Base-by-base conservation (phyloP, 2,888 invertebrate species). In the Cephus spinipes region DNA sequence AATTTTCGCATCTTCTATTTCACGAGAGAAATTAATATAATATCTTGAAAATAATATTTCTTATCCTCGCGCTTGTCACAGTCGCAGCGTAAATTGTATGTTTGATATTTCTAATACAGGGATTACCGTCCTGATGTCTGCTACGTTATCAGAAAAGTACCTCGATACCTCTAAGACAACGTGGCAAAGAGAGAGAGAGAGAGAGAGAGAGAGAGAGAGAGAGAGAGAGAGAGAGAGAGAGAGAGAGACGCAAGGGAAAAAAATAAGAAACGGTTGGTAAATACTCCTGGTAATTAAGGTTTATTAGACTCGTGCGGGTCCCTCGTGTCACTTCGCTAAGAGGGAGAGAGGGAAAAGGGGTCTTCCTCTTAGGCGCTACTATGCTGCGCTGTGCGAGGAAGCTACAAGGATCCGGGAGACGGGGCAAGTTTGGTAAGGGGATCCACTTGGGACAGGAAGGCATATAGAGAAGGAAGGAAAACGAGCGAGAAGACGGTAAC, bases 341-440 rank as follows among this genome's bases (percentile, higher is more conserved):
- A 75, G 73, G 55, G 73, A 76, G 35, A 68, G 78, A 77, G 73
- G 71, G 76, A 80, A 68, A 33, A 71, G 55, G 23, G 35, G 12
- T 35, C 23, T 23, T 23, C 23, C 55, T 55, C 23, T 55, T 55
- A 55, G 23, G 55, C 55, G 23, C 55, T 55, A 55, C 55, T 55
- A 55, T 9, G 55, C 55, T 23, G 23, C 55, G 55, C 9, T 23
- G 55, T 55, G 55, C 55, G 55, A 55, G 55, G 55, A 68, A 69
- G 23, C 32, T 55, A 74, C 55, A 68, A 75, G 73, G 76, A 79
- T 69, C 75, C 12, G 79, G 36, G 73, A 76, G 76, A 75, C 33
- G 75, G 36, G 68, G 36, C 75, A 77, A 31, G 71, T 36, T 55
- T 68, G 74, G 74, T 73, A 30, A 73, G 55, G 55, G 23, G 23